Evolutionary conservation across 2,113 vertebrate genomes (phyloP).

Genomic region (Cochlearius cochlearius): DNA sequence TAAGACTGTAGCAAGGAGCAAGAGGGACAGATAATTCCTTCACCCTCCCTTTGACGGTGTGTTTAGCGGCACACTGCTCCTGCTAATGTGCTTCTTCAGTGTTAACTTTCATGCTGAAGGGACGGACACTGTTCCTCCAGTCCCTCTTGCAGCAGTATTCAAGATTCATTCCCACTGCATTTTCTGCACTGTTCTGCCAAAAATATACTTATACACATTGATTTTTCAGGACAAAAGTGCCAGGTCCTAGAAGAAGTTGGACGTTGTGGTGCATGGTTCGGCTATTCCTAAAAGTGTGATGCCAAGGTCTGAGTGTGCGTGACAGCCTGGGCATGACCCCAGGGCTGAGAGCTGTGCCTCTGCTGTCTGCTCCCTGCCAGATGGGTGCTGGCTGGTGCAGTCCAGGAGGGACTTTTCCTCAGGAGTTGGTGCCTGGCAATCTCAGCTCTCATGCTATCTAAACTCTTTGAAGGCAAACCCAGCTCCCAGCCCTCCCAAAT

Average conservation of each 20-base stretch:
- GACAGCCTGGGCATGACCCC: background rate
- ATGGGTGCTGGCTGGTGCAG: background rate
- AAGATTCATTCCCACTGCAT: background rate
- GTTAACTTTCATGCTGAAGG: background rate
- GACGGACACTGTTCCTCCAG: background rate
- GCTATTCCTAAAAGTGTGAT: background rate
- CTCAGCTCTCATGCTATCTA: background rate
- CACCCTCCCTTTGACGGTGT: background rate
- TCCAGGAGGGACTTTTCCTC: background rate
- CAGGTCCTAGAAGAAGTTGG: background rate
- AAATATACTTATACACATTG: background rate
- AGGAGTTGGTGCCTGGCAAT: background rate
- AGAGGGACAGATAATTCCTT: background rate
- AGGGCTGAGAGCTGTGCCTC: background rate
- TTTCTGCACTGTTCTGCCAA: background rate
- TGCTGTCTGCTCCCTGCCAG: background rate
- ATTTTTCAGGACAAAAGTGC: background rate
- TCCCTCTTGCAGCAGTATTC: background rate
- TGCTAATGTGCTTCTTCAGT: background rate
- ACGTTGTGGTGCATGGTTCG: background rate
- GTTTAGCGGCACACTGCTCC: background rate
- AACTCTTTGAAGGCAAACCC: background rate
- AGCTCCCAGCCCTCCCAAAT: background rate
- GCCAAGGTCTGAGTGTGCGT: fast-evolving
- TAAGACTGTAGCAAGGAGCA: background rate